phyloP scores from a whole-genome alignment of 2,888 invertebrate species.

The Chromoteleia sp. region DNA sequence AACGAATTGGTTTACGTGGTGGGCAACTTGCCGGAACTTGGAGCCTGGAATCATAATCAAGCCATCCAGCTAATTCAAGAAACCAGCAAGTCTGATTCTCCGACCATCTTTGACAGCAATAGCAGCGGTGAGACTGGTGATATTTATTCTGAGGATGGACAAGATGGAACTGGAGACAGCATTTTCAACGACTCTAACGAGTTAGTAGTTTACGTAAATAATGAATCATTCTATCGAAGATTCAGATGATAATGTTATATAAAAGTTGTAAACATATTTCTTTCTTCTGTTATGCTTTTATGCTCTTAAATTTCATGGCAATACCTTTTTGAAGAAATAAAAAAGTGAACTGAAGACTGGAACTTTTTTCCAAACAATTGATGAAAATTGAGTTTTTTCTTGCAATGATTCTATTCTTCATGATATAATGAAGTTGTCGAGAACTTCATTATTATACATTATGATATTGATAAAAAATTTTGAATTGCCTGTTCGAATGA shows the following conservation, averaged over 20 bases:
- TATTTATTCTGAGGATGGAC: slow-evolving; percentile 74
- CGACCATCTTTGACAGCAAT: slow-evolving; percentile 77
- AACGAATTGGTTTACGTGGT: slow-evolving; percentile 83
- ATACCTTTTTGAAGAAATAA: not conserved
- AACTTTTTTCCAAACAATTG: not conserved
- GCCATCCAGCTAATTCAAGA: slow-evolving; percentile 81
- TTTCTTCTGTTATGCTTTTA: not conserved
- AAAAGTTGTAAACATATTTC: slow-evolving; percentile 20
- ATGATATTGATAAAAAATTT: not conserved
- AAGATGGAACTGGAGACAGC: slow-evolving; percentile 75
- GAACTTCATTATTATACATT: not conserved
- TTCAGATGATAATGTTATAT: not conserved
- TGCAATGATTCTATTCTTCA: not conserved
- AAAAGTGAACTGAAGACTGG: not conserved
- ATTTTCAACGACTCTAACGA: slow-evolving; percentile 75
- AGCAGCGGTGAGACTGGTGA: slow-evolving; percentile 75
- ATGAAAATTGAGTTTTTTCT: not conserved
- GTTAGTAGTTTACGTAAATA: slow-evolving; percentile 71
- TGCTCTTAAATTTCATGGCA: not conserved
- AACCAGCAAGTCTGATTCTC: slow-evolving; percentile 75
- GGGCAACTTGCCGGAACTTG: slow-evolving; percentile 82
- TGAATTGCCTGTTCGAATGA: not conserved
- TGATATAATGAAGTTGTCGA: not conserved
- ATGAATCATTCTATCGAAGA: too few species aligned
- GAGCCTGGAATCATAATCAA: slow-evolving; percentile 83